Base-by-base conservation (phyloP, 2,888 invertebrate species). In the Acholoe squamosa region DNA sequence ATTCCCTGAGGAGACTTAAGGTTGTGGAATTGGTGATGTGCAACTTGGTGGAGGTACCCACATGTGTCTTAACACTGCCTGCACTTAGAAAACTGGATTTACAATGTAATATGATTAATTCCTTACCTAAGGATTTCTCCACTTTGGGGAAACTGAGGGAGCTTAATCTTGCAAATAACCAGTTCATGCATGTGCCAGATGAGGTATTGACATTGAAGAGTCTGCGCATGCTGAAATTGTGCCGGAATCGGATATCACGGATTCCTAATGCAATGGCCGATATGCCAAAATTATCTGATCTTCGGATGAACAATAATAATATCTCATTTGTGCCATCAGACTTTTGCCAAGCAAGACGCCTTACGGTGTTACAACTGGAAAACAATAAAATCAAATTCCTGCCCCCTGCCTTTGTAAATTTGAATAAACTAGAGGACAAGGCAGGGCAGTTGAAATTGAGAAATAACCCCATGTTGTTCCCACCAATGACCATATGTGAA, bases 1-100 rank as follows among this genome's bases (percentile, higher is more conserved):
- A 86, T 7, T 28, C 25, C 5, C 86, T 86, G 28, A 52, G 28
- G 16, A 1, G 33, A 22, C 86, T 86, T 1, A 51, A n/a, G 54
- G 86, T 86, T 10, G 22, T 86, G 28, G 86, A 86, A 31, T 19
- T 86, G 86, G 86, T 86, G n/a, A 86, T 25, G 86, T 86, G 86
- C 28, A 86, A 86, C 86, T 31, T 86, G 86, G 86, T 86, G 25
- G 86, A 86, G 86, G 28, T 86, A 16, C 86, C 86, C 10, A 5
- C 54, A 10, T 86, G 86, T 52, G 54, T 86, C 1, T n/a, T 86
- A 5, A 86, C 86, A 5, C 16, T 86, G 28, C 54, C 54, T 28
- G 33, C 19, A 0, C 31, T 86, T 10, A 25, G 86, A 1, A 86
- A 86, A 19, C 86, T 86, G 0, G 86, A 86, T 22, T 54, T 86